Percentiles rank a stretch among this genome's conserved stretches.
Evolutionary conservation across 2,888 invertebrate genomes (phyloP).

Genomic region (Osedax fenrisi): DNA sequence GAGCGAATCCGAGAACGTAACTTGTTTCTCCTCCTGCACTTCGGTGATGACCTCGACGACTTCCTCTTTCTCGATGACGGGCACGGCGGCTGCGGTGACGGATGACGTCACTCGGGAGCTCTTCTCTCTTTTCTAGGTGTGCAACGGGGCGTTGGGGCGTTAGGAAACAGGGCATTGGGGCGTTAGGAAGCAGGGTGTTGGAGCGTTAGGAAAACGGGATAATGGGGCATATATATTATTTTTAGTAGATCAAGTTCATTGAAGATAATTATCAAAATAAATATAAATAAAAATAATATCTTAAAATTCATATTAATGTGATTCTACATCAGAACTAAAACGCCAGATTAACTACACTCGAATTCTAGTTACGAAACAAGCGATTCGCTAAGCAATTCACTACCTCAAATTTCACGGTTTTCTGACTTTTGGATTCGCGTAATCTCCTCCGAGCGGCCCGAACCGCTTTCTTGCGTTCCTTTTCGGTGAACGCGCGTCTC

Average conservation of each 20-base stretch:
- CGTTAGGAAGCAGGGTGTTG: not conserved
- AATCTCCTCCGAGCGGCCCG: constrained; percentile 43
- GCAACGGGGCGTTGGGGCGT: not conserved
- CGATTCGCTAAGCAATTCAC: no score
- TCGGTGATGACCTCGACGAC: not conserved
- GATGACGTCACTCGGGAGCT: not conserved
- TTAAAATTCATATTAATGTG: no score
- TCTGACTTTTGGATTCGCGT: constrained; percentile 42
- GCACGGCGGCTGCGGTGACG: not conserved
- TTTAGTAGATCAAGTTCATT: no score
- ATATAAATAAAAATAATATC: no score
- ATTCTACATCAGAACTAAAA: no score
- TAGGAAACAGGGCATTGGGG: not conserved
- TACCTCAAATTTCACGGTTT: constrained; percentile 29
- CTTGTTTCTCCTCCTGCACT: not conserved
- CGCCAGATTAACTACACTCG: no score
- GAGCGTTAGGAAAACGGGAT: not conserved
- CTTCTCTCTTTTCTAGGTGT: not conserved
- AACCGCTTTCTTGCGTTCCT: constrained; percentile 45
- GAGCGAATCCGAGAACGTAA: constrained; percentile 22
- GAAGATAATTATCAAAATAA: no score
- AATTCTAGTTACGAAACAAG: no score
- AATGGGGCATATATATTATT: no score
- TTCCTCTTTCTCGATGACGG: constrained; percentile 11
- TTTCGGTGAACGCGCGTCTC: constrained; percentile 44